Evolutionary conservation across 2,797 vertebrate species (phyloP), one percentile per base, ranked within the genome.

Genomic region (Molossus alvarezi): DNA sequence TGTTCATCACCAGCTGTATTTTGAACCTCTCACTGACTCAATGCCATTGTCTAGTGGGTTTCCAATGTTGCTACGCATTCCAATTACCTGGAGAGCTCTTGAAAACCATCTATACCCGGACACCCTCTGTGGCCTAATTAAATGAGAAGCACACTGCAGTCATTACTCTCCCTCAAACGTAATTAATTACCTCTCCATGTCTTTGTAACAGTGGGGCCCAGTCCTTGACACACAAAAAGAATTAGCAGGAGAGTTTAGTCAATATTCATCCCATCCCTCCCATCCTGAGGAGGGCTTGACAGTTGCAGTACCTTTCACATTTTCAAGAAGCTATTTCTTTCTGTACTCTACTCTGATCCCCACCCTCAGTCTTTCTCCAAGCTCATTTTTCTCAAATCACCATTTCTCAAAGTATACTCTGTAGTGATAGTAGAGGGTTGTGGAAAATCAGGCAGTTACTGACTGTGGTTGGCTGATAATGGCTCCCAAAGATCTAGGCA

Each of bases 21-120:
- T 90, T 90, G 89, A 96, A 95, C 65, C 83, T 82, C 69, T 75
- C 69, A 53, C 72, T 60, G 25, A 83, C 69, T 41, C 18, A 9
- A 81, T 41, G 33, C 86, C 82, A 72, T 48, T 33, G 67, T 88
- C 72, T 93, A 95, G 85, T 92, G 92, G 77, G 69, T 95, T 90
- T 79, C 95, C 75, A 65, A 77, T 95, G 82, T 97, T 53, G 45
- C 23, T 85, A 14, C 6, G 14, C 41, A 23, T 88, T 87, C 81
- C 82, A 95, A 94, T 97, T 95, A 95, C 88, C 85, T 95, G 48
- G 69, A 97, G 95, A 91, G 96, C 92, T 91, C 93, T 97, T n/a
- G 45, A 97, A 89, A 96, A 29, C 86, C 60, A 88, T 80, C 90
- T 72, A 80, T 53, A 71, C 15, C 77, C 73, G 65, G 88, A 81